Percentiles rank a stretch among this genome's conserved stretches.
Evolutionary conservation across 2,888 invertebrate genomes (phyloP).

Genomic region (Ornithoptera priamus): DNA sequence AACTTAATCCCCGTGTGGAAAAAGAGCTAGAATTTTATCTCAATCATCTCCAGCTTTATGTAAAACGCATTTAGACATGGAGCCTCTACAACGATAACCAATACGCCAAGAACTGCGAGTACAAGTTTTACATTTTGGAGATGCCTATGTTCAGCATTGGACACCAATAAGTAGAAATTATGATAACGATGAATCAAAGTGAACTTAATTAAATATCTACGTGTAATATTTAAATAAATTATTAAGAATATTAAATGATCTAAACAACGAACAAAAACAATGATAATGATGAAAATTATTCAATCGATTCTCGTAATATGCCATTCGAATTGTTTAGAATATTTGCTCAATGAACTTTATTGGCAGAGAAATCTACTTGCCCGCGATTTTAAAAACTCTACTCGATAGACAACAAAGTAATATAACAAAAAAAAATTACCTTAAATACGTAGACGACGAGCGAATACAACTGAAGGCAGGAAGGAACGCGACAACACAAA

Average conservation of each 20-base stretch:
- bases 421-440: neutral
- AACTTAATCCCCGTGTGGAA: no score
- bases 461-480: slow-evolving; percentile 6
- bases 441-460: neutral
- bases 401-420: neutral
- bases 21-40: no score
- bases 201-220: neutral
- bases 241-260: neutral
- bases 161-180: no score
- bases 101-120: no score
- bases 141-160: no score
- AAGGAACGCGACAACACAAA: slow-evolving; percentile 21
- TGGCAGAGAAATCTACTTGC: no score
- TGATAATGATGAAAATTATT: neutral
- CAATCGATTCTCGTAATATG: neutral
- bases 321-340: neutral
- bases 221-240: neutral
- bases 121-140: no score
- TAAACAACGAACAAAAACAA: neutral
- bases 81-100: no score
- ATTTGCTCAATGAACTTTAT: neutral
- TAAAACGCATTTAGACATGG: no score
- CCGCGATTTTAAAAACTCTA: no score
- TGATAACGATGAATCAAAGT: neutral
- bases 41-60: no score